These are phyloP conservation scores for Heliconius eleuchia DNA, from an alignment of 1,140 invertebrate species.

Conservation along the genomic window DNA sequence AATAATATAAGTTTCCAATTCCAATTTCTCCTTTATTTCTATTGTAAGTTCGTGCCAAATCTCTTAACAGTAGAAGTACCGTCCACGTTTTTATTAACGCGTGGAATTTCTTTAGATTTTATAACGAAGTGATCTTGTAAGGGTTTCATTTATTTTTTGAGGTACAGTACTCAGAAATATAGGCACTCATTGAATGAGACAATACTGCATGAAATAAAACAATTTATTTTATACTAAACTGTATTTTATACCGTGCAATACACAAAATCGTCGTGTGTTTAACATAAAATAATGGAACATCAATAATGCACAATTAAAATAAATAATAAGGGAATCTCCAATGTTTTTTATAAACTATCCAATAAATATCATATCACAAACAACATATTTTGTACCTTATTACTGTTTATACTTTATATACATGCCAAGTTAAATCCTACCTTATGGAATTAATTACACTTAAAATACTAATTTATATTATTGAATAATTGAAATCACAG, in stretches of 20 bases:
- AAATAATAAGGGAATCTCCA: constrained; percentile 29
- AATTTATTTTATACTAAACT: constrained; percentile 16
- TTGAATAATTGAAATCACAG: constrained; percentile 52
- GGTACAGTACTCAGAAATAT: no score
- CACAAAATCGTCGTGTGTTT: constrained; percentile 25
- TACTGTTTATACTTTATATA: not conserved
- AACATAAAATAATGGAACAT: constrained; percentile 35
- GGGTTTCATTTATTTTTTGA: no score
- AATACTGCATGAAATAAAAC: not conserved
- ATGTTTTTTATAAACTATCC: constrained; percentile 40
- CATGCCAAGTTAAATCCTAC: not conserved
- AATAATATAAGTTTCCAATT: no score
- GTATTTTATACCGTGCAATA: constrained; percentile 33
- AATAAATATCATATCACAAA: constrained; percentile 59
- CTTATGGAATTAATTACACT: constrained; percentile 49
- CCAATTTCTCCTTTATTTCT: no score
- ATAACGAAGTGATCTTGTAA: no score
- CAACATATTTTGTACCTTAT: constrained; percentile 57
- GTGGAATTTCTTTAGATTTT: no score
- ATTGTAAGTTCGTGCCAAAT: no score
- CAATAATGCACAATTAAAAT: constrained; percentile 18
- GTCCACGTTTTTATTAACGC: no score
- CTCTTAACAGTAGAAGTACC: no score
- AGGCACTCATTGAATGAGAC: not conserved
- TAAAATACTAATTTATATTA: constrained; percentile 32